These are phyloP conservation scores for Petrocephalus zakoni DNA, from an alignment of 2,113 vertebrate species.

Conservation along the genomic window DNA sequence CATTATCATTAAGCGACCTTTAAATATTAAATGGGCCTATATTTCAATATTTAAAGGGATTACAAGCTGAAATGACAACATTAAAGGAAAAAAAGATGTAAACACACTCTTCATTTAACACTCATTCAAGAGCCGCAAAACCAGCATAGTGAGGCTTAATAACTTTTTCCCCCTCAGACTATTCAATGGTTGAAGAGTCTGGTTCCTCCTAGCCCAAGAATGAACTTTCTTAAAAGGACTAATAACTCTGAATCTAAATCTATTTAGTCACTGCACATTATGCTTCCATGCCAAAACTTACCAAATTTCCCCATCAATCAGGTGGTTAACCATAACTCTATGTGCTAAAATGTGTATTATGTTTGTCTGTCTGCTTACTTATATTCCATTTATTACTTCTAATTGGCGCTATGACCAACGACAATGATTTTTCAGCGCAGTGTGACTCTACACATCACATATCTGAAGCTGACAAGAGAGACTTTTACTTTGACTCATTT, in stretches of 20 bases:
- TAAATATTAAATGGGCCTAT: neutral
- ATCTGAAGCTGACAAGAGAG: neutral
- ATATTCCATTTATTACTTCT: neutral
- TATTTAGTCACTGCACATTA: neutral
- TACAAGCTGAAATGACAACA: neutral
- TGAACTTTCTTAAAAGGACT: neutral
- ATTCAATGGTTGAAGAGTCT: neutral
- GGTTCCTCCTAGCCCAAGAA: neutral
- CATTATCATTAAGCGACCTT: neutral
- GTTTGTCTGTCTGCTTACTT: neutral
- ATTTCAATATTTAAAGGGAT: neutral
- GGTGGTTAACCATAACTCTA: neutral
- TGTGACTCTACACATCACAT: neutral
- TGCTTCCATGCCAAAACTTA: neutral
- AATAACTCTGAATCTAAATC: neutral
- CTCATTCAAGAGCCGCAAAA: constrained; percentile 4
- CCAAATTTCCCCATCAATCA: neutral
- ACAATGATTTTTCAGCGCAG: neutral
- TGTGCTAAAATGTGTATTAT: neutral
- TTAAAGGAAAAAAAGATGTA: neutral
- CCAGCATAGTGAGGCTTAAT: neutral
- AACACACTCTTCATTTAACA: constrained; percentile 17
- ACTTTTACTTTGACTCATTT: constrained; percentile 30
- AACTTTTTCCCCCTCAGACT: neutral
- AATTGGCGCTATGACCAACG: neutral